These are phyloP conservation scores for Mormyrus proboscirostris DNA, from an alignment of 2,797 vertebrate species.

Conservation along the genomic window DNA sequence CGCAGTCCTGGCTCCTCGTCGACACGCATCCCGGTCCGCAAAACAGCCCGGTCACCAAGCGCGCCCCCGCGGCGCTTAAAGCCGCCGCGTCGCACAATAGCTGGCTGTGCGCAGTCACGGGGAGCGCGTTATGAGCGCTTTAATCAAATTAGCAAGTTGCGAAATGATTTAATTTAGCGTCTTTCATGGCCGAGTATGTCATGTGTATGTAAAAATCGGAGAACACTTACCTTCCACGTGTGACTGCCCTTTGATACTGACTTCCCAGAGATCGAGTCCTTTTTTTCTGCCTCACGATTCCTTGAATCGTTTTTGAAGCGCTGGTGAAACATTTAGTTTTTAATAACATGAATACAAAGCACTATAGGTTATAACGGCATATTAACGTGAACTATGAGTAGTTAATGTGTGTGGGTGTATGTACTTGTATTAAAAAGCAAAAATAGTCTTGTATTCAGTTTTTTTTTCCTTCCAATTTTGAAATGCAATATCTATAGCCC, in stretches of 20 bases:
- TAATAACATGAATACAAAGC: not conserved
- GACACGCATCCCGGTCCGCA: conserved; percentile 20
- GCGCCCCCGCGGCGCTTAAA: conserved; percentile 27
- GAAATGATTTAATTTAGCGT: not conserved
- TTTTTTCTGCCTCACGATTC: not conserved
- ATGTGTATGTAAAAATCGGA: not conserved
- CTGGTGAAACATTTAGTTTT: not conserved
- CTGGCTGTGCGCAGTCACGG: not conserved
- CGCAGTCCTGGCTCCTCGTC: conserved; percentile 30
- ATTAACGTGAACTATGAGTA: not conserved
- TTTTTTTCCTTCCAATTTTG: not conserved
- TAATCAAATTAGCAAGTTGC: not conserved
- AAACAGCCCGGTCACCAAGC: conserved; percentile 20
- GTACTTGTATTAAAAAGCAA: not conserved
- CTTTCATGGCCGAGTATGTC: not conserved
- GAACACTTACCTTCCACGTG: not conserved
- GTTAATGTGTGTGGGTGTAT: not conserved
- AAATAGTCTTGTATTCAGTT: not conserved
- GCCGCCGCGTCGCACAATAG: conserved; percentile 17
- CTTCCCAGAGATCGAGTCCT: not conserved
- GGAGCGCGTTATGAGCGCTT: not conserved
- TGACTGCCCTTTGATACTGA: not conserved
- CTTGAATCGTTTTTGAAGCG: not conserved
- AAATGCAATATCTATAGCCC: not conserved
- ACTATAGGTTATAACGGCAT: not conserved